These are phyloP conservation scores for Plestiodon gilberti DNA, from an alignment of 2,113 vertebrate species.

Conservation along the genomic window DNA sequence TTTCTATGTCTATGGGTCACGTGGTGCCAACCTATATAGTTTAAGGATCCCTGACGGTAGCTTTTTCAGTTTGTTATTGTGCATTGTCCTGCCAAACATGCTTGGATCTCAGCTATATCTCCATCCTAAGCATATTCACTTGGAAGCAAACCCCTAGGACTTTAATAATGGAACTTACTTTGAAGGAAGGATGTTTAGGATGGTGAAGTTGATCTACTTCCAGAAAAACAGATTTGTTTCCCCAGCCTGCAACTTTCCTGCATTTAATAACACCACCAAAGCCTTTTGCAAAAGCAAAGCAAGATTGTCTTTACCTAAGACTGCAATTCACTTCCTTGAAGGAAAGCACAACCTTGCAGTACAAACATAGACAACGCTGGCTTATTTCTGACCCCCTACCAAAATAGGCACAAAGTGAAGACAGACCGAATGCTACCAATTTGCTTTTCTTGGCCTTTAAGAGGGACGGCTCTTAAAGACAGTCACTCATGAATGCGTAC, in stretches of 20 bases:
- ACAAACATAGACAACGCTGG: not conserved
- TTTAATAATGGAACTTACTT: constrained; percentile 37
- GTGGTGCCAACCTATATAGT: not conserved
- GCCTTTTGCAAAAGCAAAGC: constrained; percentile 49
- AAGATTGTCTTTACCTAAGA: constrained; percentile 22
- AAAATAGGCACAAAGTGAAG: not conserved
- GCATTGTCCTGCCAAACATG: constrained; percentile 52
- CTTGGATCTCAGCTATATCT: constrained; percentile 28
- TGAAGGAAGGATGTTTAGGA: not conserved
- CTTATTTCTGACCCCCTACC: not conserved
- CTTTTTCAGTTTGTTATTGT: constrained; percentile 10
- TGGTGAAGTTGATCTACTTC: not conserved
- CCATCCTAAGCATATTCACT: not conserved
- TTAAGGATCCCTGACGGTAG: constrained; percentile 51
- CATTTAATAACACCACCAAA: not conserved
- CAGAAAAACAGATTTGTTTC: not conserved
- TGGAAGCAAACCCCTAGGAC: not conserved
- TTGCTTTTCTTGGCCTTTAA: not conserved
- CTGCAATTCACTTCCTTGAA: constrained; percentile 38
- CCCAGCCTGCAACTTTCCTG: constrained; percentile 2
- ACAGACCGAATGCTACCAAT: not conserved
- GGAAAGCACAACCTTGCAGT: not conserved
- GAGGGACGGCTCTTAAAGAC: not conserved
- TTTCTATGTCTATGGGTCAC: not conserved
- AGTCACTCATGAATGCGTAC: not conserved